Evolutionary conservation across 2,888 invertebrate genomes (phyloP).

Genomic region (Acleris cristana): DNA sequence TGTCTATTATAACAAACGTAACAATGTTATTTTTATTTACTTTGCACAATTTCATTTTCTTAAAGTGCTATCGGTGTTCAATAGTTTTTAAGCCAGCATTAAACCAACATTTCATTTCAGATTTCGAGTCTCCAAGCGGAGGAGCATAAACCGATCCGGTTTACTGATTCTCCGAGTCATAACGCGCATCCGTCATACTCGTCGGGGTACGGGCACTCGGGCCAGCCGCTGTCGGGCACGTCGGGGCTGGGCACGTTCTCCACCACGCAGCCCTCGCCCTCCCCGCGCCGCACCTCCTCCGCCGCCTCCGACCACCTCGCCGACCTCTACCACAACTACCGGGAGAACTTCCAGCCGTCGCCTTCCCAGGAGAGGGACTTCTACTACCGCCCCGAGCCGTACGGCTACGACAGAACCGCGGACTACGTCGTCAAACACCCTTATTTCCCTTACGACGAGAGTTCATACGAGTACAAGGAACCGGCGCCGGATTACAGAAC

Average conservation of each 20-base stretch:
- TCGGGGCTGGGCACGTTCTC: conserved; percentile 81
- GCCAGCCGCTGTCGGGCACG: conserved; percentile 77
- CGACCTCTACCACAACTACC: conserved; percentile 83
- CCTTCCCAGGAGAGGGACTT: conserved; percentile 66
- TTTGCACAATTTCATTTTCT: too few relatives aligned
- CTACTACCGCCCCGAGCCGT: conserved; percentile 67
- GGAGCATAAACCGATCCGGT: conserved; percentile 87
- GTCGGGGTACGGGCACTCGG: conserved; percentile 79
- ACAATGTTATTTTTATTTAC: too few relatives aligned
- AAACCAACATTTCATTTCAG: conserved; percentile 52
- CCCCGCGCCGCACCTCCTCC: conserved; percentile 89
- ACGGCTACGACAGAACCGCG: conserved; percentile 70
- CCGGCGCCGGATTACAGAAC: conserved; percentile 68
- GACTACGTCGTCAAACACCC: conserved; percentile 76
- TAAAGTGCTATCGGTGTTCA: too few relatives aligned
- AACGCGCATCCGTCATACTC: conserved; percentile 82
- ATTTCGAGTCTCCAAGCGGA: conserved; percentile 77
- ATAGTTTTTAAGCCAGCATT: too few relatives aligned
- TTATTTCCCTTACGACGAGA: conserved; percentile 72
- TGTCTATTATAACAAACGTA: too few relatives aligned
- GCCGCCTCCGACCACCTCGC: conserved; percentile 82
- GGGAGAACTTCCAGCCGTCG: conserved; percentile 75
- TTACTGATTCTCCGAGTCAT: conserved; percentile 90
- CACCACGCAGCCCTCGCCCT: conserved; percentile 83
- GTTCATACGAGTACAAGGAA: conserved; percentile 70